phyloP scores from a whole-genome alignment of 2,797 vertebrate genomes.

The Diglossa cyanea region DNA sequence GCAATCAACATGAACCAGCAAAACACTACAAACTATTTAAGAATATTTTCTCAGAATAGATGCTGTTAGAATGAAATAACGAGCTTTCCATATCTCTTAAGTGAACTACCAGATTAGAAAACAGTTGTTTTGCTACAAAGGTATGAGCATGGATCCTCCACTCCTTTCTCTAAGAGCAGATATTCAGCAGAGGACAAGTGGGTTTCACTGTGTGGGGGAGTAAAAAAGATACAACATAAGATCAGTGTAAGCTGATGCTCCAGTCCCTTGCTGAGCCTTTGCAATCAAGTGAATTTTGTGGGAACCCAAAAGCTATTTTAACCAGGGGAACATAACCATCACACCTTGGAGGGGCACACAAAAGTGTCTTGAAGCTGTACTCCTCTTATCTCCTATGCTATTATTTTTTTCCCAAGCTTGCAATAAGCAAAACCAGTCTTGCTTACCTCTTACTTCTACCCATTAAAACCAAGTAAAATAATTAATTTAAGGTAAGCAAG shows the following conservation, averaged over 20 bases:
- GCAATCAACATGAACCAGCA: background rate
- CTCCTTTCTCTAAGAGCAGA: background rate
- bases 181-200: fast-evolving
- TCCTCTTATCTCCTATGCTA: background rate
- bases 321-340: background rate
- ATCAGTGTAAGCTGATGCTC: background rate
- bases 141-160: background rate
- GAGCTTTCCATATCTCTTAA: background rate
- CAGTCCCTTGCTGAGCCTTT: background rate
- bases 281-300: background rate
- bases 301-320: background rate
- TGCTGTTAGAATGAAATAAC: background rate
- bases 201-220: fast-evolving
- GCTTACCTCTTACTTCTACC: background rate
- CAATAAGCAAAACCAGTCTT: background rate
- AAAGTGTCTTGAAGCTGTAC: background rate
- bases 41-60: background rate
- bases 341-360: fast-evolving
- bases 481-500: background rate
- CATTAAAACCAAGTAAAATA: background rate
- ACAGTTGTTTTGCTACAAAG: background rate
- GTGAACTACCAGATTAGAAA: background rate
- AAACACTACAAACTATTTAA: background rate
- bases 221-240: background rate
- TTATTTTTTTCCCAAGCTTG: background rate